Base-by-base conservation (phyloP, 2,113 vertebrate species). In the Tinamus guttatus region DNA sequence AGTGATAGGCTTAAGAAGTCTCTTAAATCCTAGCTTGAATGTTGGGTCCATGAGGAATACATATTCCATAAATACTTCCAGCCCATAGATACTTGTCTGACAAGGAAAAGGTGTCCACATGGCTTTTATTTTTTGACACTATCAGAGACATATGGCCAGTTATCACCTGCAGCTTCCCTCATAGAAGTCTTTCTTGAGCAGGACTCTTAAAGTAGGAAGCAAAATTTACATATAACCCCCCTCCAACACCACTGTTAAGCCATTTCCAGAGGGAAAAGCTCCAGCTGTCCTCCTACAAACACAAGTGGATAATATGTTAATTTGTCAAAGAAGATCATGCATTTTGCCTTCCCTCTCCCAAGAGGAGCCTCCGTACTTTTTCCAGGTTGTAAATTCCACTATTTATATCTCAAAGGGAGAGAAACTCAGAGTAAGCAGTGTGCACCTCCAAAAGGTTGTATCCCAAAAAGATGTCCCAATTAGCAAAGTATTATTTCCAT, bases 91-190 rank as follows among this genome's bases (percentile, higher is more conserved):
- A 7, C 21, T 41, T 41, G 22, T 24, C 9, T 68, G 7, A 17
- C 21, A 63, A 32, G n/a, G 24, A 67, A 52, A 58, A 16, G 16
- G 14, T 13, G 16, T 43, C 25, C 0, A 0, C 17, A 11, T 12
- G 28, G n/a, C 1, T 1, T 71, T 7, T 32, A 8, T 22, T 81
- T 30, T 62, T 24, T 45, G 65, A 18, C 41, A 14, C 17, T 9
- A 47, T 49, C 24, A 80, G 38, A 62, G 15, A 47, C 32, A 41
- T 1, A 7, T 25, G 40, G 58, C 34, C 12, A 36, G 2, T 54
- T 38, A 59, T 13, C 18, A 69, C 18, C 54, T 47, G 54, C 9
- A 38, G 27, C 22, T 75, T 56, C 28, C 24, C 25, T 63, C 45
- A 17, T 15, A 63, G 67, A n/a, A 67, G 34, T 56, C 59, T 60